Conservation (phyloP, 2,113 vertebrate genomes). For the Macaca nemestrina region DNA sequence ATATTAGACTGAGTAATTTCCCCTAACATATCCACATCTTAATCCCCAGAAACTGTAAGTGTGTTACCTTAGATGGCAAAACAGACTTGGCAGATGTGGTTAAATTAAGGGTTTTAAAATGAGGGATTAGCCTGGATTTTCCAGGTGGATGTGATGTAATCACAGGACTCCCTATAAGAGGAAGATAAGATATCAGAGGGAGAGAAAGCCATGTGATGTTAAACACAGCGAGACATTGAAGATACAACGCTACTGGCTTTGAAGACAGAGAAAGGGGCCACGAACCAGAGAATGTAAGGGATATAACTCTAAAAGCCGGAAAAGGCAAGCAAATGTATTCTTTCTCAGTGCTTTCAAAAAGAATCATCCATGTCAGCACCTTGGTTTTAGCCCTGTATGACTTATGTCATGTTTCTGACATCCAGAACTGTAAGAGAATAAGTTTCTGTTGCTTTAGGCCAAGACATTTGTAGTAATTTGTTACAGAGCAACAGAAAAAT, state of each 20-base stretch:
- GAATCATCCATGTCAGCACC: background rate
- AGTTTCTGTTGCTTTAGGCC: background rate
- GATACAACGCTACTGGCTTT: too few relatives aligned
- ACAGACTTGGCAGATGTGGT: background rate
- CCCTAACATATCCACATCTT: background rate
- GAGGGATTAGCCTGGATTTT: background rate
- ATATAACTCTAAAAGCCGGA: background rate
- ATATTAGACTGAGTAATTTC: background rate
- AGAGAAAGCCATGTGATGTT: background rate
- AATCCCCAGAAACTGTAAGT: background rate
- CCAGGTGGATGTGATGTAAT: fast-evolving
- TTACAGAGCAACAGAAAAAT: background rate
- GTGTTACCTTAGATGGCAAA: background rate
- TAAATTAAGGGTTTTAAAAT: background rate
- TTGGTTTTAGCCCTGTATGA: background rate
- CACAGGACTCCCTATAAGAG: background rate
- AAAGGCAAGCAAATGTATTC: background rate
- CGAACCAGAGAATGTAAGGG: background rate
- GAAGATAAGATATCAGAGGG: background rate
- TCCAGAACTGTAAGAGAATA: background rate
- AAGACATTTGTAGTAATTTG: background rate
- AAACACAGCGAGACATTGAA: background rate
- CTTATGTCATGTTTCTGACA: background rate
- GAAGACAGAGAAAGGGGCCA: background rate
- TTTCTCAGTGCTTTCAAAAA: background rate